phyloP scores from a whole-genome alignment of 2,888 invertebrate species.

The Watsonalla binaria region DNA sequence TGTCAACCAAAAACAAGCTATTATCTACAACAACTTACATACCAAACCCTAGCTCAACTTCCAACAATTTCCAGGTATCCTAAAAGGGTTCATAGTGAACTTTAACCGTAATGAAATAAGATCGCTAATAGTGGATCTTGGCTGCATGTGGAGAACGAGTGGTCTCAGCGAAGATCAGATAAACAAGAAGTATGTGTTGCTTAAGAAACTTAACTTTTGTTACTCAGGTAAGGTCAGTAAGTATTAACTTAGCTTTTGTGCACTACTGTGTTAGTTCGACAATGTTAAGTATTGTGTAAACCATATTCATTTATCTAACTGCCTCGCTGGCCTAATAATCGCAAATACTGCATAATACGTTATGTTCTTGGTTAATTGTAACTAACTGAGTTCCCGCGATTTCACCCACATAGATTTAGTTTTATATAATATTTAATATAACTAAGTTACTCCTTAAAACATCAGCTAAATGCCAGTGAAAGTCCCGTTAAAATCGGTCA shows the following conservation, averaged over 20 bases:
- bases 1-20: slow-evolving; percentile 17
- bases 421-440: no score
- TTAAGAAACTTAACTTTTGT: slow-evolving; percentile 34
- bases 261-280: background rate
- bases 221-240: slow-evolving; percentile 25
- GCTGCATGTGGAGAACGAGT: slow-evolving; percentile 22
- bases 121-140: slow-evolving; percentile 23
- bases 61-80: slow-evolving; percentile 21
- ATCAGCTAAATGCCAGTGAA: no score
- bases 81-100: slow-evolving; percentile 23
- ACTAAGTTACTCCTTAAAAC: no score
- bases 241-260: background rate
- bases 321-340: no score
- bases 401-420: no score
- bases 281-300: background rate
- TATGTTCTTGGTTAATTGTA: no score
- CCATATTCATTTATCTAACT: no score
- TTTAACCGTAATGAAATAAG: slow-evolving; percentile 22
- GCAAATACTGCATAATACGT: no score
- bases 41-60: slow-evolving; percentile 17
- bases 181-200: slow-evolving; percentile 29
- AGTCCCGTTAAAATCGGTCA: no score
- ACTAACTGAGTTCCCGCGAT: no score
- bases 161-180: slow-evolving; percentile 30
- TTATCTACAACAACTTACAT: slow-evolving; percentile 20